Evolutionary conservation across 2,888 invertebrate species (phyloP), one percentile per base, ranked within the genome.

Genomic region (Achlya flavicornis): DNA sequence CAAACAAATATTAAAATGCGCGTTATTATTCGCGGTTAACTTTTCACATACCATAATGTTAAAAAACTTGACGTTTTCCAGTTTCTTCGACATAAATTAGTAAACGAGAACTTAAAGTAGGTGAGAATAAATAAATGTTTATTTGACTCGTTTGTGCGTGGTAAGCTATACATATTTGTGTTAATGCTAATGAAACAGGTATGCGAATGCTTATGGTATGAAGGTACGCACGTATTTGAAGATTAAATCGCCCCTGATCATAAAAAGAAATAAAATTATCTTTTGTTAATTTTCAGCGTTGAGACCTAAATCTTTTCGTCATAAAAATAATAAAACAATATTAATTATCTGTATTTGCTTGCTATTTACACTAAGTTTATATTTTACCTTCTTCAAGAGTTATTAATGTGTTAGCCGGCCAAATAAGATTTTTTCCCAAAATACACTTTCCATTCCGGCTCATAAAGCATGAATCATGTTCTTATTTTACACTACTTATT

Each of bases 401-500:
- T 35, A 26, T 26, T 26, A 4, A 12, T 14, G 43, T 43, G 48
- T 48, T 16, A 4, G 16, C 7, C 48, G 6, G 48, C 5, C 33
- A 33, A 58, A 58, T 1, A 33, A 12, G 12, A 12, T 58, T 33
- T 58, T 14, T 33, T 35, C 32, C 53, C 19, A 68, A 68, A 71
- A 72, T 63, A 70, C 63, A 66, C 62, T 60, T 66, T 68, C 58
- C 66, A 63, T 58, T 67, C 57, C 67, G 61, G 69, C 65, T 67
- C 70, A 74, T 65, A 69, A 41, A 66, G 57, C 57, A 64, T 76
- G 73, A 76, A 68, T 71, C 73, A 71, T 59, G 64, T 66, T 66
- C 64, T 72, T 76, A 70, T 70, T 71, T 70, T 69, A 69, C 58
- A 63, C 69, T 62, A 67, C 64, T 69, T 73, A 67, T 69, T 74